Base-by-base conservation (phyloP, 1,140 invertebrate genomes). In the Euura saliciscinereae region DNA sequence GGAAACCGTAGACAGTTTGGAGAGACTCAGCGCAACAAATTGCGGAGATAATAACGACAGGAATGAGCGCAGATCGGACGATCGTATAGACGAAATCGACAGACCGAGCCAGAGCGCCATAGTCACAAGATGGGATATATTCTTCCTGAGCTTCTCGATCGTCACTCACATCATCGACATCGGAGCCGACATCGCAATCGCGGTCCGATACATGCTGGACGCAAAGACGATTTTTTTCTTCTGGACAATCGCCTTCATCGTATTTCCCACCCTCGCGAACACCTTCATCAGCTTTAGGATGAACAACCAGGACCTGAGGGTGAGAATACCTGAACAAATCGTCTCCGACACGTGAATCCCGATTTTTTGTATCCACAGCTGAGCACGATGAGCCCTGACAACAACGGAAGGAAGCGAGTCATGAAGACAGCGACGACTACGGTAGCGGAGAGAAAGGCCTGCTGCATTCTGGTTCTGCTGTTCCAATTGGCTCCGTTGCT, bases 401-500 rank as follows among this genome's bases (percentile, higher is more conserved):
- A 77, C 71, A 13, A 75, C 69, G 68, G 65, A 13, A 10, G 67
- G 11, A 70, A 42, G 71, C 5, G 6, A 69, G 43, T 66, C 44
- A 59, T 43, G 28, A 10, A 6, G 45, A 75, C 43, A 59, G 59
- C 11, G 68, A 6, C 66, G 70, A 75, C 65, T 59, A 64, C 6
- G n/a, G 69, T 0, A 65, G 45, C 46, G 64, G 44, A 46, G 71
- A 68, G 28, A 13, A 73, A 73, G 75, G 44, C 82, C 42, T 79
- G 80, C 67, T 72, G 83, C 44, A 78, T 85, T 45, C 81, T 89
- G 72, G 80, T 88, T 71, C 70, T 90, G 45, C 43, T 85, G 6
- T 84, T 90, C 72, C 89, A 90, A 83, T 83, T 90, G 69, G 88
- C 89, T n/a, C 89, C 89, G 42, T 83, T 88, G 64, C 75, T 89